Evolutionary conservation across 2,888 invertebrate species (phyloP), one percentile per base, ranked within the genome.

Genomic region (Cataglyphis rosenhaueri): DNA sequence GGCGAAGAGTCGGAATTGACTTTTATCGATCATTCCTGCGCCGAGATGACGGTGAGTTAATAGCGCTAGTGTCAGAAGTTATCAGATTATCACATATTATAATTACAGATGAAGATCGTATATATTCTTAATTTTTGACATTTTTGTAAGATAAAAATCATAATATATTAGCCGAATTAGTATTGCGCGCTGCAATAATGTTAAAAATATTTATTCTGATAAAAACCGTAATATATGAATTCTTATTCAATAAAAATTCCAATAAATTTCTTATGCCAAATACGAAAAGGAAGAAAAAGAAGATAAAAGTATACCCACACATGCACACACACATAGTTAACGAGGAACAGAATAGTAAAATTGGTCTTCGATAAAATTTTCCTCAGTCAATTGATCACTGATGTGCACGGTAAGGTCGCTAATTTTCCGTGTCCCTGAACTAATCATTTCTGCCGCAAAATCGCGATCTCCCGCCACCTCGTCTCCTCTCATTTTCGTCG

Each of bases 1-100:
- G 98, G 97, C 0, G 98, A 98, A 92, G 98, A 98, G 94, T 98
- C 98, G 0, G 98, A 98, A 94, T 96, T 98, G 95, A 97, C 98
- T 84, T 98, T 98, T 93, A 98, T 98, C 89, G 98, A 98, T 94
- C 98, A 98, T 94, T 97, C 98, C 3, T 97, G 97, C 89, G 96
- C 97, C 44, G 98, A 98, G 94, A 98, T 98, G 98, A 97, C 98
- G 95, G 98, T 98, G 95, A 97, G 97, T 96, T 48, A 44, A 21
- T 18, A 74, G 18, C 15, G 10, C 3, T 29, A 25, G 35, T 52
- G n/a, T 74, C 44, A 41, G 29, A 81, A 41, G 8, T 52, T 52
- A 52, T 52, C 21, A 57, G 35, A 29, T 38, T 32, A 35, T 82
- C 64, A 15, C 4, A 21, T 44, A 32, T 8, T 32, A 21, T 9